phyloP scores from a whole-genome alignment of 2,797 vertebrate genomes.

The Taenioides sp. region DNA sequence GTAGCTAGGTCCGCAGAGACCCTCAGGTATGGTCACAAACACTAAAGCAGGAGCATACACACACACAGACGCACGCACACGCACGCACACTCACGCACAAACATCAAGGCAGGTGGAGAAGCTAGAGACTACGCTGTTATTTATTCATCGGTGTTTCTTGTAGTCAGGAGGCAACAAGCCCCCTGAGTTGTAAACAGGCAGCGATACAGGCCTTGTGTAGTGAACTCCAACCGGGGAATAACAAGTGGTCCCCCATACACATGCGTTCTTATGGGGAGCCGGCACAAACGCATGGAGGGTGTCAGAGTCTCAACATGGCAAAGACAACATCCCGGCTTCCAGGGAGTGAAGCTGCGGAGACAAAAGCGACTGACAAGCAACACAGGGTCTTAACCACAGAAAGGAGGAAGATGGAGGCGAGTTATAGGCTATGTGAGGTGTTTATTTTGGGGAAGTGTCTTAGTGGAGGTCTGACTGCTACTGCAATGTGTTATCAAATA shows the following conservation, averaged over 20 bases:
- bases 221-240: conserved; percentile 75
- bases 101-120: conserved; percentile 65
- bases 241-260: conserved; percentile 73
- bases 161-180: conserved; percentile 80
- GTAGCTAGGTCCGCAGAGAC: conserved; percentile 64
- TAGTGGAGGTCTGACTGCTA: not conserved
- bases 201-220: conserved; percentile 58
- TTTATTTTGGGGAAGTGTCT: conserved; percentile 5
- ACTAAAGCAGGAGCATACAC: conserved; percentile 30
- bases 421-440: not conserved
- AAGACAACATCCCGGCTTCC: conserved; percentile 60
- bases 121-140: conserved; percentile 72
- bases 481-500: not conserved
- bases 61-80: conserved; percentile 22
- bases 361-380: conserved; percentile 42
- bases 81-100: conserved; percentile 30
- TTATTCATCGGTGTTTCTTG: conserved; percentile 81
- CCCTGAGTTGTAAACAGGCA: conserved; percentile 81
- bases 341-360: conserved; percentile 46
- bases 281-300: conserved; percentile 49
- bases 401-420: conserved; percentile 2
- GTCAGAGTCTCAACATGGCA: conserved; percentile 55
- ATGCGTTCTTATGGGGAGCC: conserved; percentile 36
- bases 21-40: conserved; percentile 62
- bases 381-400: conserved; percentile 28